Evolutionary conservation across 2,888 invertebrate genomes (phyloP).

Genomic region (Coenonympha glycerion): DNA sequence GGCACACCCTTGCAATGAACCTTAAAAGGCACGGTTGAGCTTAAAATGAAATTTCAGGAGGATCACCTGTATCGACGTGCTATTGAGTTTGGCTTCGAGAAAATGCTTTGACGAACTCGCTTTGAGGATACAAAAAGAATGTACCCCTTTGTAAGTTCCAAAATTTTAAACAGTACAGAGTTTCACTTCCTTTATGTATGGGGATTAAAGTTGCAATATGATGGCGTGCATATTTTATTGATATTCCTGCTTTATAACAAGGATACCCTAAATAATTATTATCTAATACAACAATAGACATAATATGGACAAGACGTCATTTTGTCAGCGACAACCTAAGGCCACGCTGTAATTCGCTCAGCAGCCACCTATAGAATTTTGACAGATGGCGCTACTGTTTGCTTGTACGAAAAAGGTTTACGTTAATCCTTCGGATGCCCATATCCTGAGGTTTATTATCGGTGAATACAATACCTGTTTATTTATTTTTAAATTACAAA

Average conservation of each 20-base stretch:
- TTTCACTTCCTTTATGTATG: constrained; percentile 4
- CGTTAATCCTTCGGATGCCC: too few relatives aligned
- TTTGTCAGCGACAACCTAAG: too few relatives aligned
- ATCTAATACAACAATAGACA: too few relatives aligned
- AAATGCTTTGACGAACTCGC: constrained; percentile 27
- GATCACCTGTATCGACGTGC: constrained; percentile 21
- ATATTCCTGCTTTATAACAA: neutral
- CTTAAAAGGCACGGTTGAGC: constrained; percentile 18
- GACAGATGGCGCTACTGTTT: too few relatives aligned
- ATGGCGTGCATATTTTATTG: neutral
- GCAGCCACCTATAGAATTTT: too few relatives aligned
- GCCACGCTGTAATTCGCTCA: too few relatives aligned
- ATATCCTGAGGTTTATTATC: too few relatives aligned
- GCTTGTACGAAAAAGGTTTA: too few relatives aligned
- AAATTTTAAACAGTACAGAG: constrained; percentile 15
- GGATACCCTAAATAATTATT: too few relatives aligned
- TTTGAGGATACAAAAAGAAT: constrained; percentile 27
- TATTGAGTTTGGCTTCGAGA: constrained; percentile 26
- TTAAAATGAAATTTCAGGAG: constrained; percentile 31
- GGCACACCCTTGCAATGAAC: neutral
- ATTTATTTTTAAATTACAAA: too few relatives aligned
- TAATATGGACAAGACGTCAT: too few relatives aligned
- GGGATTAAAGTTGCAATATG: neutral
- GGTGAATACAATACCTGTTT: too few relatives aligned
- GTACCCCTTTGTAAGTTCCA: constrained; percentile 19